Evolutionary conservation across 2,113 vertebrate genomes (phyloP).

Genomic region (Mustela lutreola): DNA sequence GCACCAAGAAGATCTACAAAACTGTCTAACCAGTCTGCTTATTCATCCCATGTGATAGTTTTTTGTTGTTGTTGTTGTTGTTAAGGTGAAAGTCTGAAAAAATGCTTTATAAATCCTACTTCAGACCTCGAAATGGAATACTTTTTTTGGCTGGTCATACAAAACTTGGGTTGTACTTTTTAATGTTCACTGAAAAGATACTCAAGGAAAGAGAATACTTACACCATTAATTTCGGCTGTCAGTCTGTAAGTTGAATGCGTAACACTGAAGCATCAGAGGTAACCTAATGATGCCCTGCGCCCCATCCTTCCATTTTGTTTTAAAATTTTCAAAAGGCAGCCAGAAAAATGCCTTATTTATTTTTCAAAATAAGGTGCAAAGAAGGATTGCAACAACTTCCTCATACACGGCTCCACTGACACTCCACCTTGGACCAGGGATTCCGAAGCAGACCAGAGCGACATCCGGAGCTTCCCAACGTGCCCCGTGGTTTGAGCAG

Average conservation of each 20-base stretch:
- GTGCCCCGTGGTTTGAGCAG: not conserved
- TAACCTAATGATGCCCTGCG: conserved; percentile 53
- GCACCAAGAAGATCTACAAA: conserved; percentile 85
- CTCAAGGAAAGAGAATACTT: not conserved
- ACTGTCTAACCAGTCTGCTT: conserved; percentile 78
- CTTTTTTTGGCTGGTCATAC: conserved; percentile 62
- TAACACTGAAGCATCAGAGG: conserved; percentile 68
- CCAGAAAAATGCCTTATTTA: conserved; percentile 36
- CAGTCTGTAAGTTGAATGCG: conserved; percentile 58
- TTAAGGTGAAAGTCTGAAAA: conserved; percentile 57
- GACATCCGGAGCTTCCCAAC: not conserved
- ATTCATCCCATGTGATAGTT: conserved; percentile 58
- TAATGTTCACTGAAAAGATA: conserved; percentile 54
- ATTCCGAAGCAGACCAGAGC: not conserved
- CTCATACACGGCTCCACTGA: not conserved
- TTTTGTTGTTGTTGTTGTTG: conserved; percentile 45
- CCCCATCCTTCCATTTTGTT: conserved; percentile 25
- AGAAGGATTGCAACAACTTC: conserved; percentile 23
- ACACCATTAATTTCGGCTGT: conserved; percentile 48
- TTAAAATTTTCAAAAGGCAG: conserved; percentile 49
- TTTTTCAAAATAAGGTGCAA: conserved; percentile 53
- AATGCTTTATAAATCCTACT: conserved; percentile 43
- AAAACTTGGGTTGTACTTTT: conserved; percentile 59
- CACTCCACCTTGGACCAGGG: not conserved
- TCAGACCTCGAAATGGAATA: conserved; percentile 55